Evolutionary conservation across 1,140 invertebrate genomes (phyloP).

Genomic region (Contarinia nasturtii): DNA sequence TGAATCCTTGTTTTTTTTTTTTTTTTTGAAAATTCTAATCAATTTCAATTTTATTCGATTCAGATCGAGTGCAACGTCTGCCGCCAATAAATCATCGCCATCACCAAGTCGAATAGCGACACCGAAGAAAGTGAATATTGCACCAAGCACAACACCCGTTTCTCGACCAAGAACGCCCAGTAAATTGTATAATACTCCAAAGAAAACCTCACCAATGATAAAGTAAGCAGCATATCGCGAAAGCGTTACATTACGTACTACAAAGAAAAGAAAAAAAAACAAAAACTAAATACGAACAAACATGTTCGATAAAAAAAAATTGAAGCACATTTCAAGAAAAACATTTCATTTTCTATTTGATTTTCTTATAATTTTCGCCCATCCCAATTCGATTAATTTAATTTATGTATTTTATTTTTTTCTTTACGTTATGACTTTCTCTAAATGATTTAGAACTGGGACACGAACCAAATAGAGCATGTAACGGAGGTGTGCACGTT

Average conservation of each 20-base stretch:
- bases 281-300: neutral
- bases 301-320: neutral
- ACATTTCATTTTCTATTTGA: neutral
- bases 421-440: too few species aligned
- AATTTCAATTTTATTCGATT: neutral
- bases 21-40: neutral
- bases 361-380: neutral
- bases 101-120: constrained; percentile 22
- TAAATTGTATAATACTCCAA: constrained; percentile 4
- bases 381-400: neutral
- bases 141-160: constrained; percentile 6
- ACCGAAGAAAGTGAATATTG: constrained; percentile 12
- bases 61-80: constrained; percentile 10
- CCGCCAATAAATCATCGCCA: constrained; percentile 5
- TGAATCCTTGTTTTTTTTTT: too few species aligned
- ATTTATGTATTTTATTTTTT: too few species aligned
- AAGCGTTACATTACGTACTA: neutral
- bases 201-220: constrained; percentile 1
- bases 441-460: too few species aligned
- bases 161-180: constrained; percentile 3
- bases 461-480: too few species aligned
- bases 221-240: neutral
- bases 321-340: neutral
- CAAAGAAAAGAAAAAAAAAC: neutral
- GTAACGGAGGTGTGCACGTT: too few species aligned